A percentile compares a stretch with the other conserved stretches of the same genome.
These are phyloP conservation scores for Latrodectus geometricus DNA, from an alignment of 1,140 invertebrate species.

Conservation along the genomic window DNA sequence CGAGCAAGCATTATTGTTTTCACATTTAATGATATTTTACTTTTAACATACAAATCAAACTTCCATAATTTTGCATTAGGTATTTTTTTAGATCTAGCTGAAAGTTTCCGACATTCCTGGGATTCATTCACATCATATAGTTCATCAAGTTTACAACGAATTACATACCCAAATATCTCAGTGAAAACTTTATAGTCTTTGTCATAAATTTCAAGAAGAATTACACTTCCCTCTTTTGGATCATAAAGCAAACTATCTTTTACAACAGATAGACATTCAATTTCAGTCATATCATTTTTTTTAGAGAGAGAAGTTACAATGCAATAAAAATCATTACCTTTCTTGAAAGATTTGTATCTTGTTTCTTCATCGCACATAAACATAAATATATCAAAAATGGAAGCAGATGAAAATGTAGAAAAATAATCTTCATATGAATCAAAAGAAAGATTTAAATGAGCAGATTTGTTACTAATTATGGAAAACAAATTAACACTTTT, in stretches of 20 bases:
- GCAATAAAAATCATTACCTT: slow-evolving; percentile 6
- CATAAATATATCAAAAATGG: slow-evolving; percentile 26
- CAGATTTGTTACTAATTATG: slow-evolving; percentile 1
- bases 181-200: not conserved
- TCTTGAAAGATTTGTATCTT: not conserved
- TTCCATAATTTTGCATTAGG: slow-evolving; percentile 11
- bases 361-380: slow-evolving; percentile 1
- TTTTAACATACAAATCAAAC: slow-evolving; percentile 10
- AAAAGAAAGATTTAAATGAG: not conserved
- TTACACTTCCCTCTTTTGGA: slow-evolving; percentile 23
- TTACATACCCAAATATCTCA: slow-evolving; percentile 27
- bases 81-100: not conserved
- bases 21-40: not conserved
- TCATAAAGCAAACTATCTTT: slow-evolving; percentile 59
- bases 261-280: slow-evolving; percentile 65
- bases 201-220: slow-evolving; percentile 12
- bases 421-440: slow-evolving; percentile 19
- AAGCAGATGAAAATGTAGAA: not conserved
- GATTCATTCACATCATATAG: not conserved
- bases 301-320: not conserved
- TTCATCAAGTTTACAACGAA: not conserved
- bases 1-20: slow-evolving; percentile 1
- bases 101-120: no score
- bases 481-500: slow-evolving; percentile 15
- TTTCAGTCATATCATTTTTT: slow-evolving; percentile 43